A percentile compares a stretch with the other conserved stretches of the same genome.
These are phyloP conservation scores for Leptestheria dahalacensis DNA, from an alignment of 1,140 invertebrate genomes.

Conservation along the genomic window DNA sequence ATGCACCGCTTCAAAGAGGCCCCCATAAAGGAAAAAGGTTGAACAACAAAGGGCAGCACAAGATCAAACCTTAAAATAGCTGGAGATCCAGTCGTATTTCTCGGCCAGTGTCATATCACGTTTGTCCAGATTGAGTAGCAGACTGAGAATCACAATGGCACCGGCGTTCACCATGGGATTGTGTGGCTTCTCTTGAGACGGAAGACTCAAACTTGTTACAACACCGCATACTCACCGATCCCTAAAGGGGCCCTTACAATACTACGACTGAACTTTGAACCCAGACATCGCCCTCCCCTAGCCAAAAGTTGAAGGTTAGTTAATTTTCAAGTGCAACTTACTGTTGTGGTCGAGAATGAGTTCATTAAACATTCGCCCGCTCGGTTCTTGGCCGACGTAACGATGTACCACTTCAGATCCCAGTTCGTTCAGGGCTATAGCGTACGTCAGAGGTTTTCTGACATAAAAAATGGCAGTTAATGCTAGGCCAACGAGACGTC, in stretches of 20 bases:
- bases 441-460: slow-evolving; percentile 90
- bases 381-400: slow-evolving; percentile 91
- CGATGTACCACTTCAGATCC: slow-evolving; percentile 81
- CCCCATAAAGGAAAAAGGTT: not conserved
- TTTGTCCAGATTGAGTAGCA: slow-evolving; percentile 67
- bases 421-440: slow-evolving; percentile 79
- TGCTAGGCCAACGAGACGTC: too few relatives aligned
- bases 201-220: too few relatives aligned
- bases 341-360: slow-evolving; percentile 85
- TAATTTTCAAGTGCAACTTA: too few relatives aligned
- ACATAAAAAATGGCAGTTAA: slow-evolving; percentile 1
- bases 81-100: slow-evolving; percentile 71
- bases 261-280: too few relatives aligned
- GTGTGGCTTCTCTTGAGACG: slow-evolving; percentile 79
- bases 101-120: slow-evolving; percentile 74
- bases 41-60: not conserved
- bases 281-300: too few relatives aligned
- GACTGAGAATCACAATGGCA: slow-evolving; percentile 77
- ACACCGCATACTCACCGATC: too few relatives aligned
- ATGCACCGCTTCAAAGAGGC: not conserved
- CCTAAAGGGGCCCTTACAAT: too few relatives aligned
- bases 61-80: slow-evolving; percentile 45
- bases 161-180: slow-evolving; percentile 98
- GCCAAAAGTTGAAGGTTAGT: too few relatives aligned
- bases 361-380: slow-evolving; percentile 91